These are phyloP conservation scores for Bombus vancouverensis DNA, from an alignment of 1,140 invertebrate genomes.

Conservation along the genomic window DNA sequence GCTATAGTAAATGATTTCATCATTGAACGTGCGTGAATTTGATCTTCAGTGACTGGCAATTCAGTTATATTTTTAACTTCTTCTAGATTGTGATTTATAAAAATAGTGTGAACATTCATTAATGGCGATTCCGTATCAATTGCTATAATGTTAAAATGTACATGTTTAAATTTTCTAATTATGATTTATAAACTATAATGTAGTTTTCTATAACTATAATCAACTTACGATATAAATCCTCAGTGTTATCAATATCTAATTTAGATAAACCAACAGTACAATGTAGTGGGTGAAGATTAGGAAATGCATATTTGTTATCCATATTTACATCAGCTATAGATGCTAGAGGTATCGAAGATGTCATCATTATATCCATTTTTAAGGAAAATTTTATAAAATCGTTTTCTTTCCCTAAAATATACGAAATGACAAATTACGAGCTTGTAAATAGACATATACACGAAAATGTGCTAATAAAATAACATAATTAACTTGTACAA, in stretches of 20 bases:
- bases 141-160: conserved; percentile 81
- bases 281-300: conserved; percentile 88
- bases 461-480: background rate
- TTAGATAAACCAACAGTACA: conserved; percentile 86
- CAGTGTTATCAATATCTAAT: conserved; percentile 85
- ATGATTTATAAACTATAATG: conserved; percentile 29
- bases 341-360: conserved; percentile 84
- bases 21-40: conserved; percentile 87
- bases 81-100: conserved; percentile 86
- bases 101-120: conserved; percentile 87
- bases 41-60: conserved; percentile 85
- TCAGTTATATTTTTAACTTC: conserved; percentile 87
- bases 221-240: conserved; percentile 88
- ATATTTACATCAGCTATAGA: conserved; percentile 80
- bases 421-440: background rate
- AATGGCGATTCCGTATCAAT: conserved; percentile 81
- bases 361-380: conserved; percentile 85
- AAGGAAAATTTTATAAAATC: conserved; percentile 86
- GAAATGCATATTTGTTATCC: conserved; percentile 82
- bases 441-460: background rate
- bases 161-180: background rate
- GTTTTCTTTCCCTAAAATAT: conserved; percentile 83
- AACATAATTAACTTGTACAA: background rate
- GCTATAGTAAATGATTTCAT: conserved; percentile 89
- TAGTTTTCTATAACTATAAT: conserved; percentile 65